phyloP scores from a whole-genome alignment of 2,113 vertebrate genomes.

The Micronisus gabar region DNA sequence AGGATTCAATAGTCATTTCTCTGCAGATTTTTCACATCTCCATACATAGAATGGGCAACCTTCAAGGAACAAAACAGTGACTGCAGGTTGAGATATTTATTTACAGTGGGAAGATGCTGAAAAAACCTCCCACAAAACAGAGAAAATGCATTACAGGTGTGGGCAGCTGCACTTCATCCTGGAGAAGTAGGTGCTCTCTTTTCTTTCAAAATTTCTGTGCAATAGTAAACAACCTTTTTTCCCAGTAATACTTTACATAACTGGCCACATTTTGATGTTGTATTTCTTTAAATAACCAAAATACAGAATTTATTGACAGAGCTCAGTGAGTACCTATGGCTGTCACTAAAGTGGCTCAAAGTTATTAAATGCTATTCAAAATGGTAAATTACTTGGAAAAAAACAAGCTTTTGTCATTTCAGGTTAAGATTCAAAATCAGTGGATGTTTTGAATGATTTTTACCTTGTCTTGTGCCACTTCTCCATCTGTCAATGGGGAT shows the following conservation, averaged over 20 bases:
- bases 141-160: not conserved
- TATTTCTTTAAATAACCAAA: not conserved
- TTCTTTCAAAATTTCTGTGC: not conserved
- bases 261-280: not conserved
- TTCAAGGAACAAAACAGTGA: not conserved
- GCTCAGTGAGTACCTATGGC: not conserved
- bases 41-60: rapidly evolving
- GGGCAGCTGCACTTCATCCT: not conserved
- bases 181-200: not conserved
- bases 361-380: not conserved
- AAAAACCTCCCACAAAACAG: not conserved
- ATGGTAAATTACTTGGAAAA: not conserved
- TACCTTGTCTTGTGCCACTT: not conserved
- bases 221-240: not conserved
- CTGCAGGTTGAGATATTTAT: not conserved
- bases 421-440: not conserved
- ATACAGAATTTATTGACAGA: not conserved
- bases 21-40: not conserved
- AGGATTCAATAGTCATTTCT: not conserved
- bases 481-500: not conserved
- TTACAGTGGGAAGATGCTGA: not conserved
- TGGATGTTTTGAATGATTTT: not conserved
- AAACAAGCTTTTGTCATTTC: not conserved
- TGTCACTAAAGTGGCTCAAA: not conserved
- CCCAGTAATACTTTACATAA: not conserved